Conservation (phyloP, 2,797 vertebrate genomes). For the Australoheros facetus region DNA sequence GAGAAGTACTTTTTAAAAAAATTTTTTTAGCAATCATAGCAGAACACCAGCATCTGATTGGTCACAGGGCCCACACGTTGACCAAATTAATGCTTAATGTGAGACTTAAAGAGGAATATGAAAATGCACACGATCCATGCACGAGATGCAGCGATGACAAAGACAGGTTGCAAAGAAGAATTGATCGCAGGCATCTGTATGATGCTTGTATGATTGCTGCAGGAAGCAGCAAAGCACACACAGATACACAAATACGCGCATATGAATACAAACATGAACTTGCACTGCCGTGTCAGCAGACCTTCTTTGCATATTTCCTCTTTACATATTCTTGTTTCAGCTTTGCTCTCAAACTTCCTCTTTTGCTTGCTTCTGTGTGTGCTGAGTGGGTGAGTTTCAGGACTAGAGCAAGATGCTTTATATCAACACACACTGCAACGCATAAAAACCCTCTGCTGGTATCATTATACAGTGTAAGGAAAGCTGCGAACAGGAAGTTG, state of each 20-base stretch:
- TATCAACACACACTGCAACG: not conserved
- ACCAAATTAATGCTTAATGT: not conserved
- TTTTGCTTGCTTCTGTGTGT: constrained; percentile 9
- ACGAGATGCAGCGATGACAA: not conserved
- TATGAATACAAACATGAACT: not conserved
- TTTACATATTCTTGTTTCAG: constrained; percentile 13
- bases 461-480: not conserved
- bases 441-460: not conserved
- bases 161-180: not conserved
- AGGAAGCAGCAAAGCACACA: not conserved
- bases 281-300: constrained; percentile 21
- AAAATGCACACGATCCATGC: not conserved
- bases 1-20: not conserved
- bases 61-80: not conserved
- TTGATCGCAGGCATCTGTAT: not conserved
- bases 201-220: not conserved
- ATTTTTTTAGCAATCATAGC: not conserved
- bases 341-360: constrained; percentile 32
- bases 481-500: not conserved
- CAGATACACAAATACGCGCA: not conserved
- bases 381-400: not conserved
- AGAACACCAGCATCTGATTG: not conserved
- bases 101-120: not conserved
- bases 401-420: not conserved
- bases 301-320: constrained; percentile 33